phyloP scores from a whole-genome alignment of 2,888 invertebrate genomes.

The Platycheirus rosarum region DNA sequence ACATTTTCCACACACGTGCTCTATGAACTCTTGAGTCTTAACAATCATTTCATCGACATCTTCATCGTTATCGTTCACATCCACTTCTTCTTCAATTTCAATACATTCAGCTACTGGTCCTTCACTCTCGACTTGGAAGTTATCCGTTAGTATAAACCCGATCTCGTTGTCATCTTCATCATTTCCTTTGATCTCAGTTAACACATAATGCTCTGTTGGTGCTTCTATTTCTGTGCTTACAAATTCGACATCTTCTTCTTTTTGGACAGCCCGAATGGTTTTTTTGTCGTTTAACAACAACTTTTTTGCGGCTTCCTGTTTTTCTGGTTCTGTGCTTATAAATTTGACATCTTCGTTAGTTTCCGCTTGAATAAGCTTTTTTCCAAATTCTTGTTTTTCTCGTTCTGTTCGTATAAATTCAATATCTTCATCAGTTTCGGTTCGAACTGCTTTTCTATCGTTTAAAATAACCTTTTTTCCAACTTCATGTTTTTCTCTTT shows the following conservation, averaged over 20 bases:
- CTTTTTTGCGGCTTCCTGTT: no score
- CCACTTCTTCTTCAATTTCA: conserved; percentile 35
- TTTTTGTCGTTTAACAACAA: conserved; percentile 22
- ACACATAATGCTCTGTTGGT: conserved; percentile 55
- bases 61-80: conserved; percentile 4
- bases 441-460: no score
- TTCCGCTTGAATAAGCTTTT: no score
- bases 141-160: conserved; percentile 38
- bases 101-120: conserved; percentile 44
- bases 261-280: background rate
- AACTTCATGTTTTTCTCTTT: no score
- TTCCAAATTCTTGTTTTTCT: no score
- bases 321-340: no score
- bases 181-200: conserved; percentile 51
- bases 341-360: no score
- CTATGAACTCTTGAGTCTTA: conserved; percentile 79
- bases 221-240: background rate
- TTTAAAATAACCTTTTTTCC: no score
- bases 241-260: conserved; percentile 8
- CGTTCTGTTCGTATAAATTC: no score
- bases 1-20: conserved; percentile 82
- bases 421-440: no score
- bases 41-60: conserved; percentile 60
- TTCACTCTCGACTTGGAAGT: background rate
- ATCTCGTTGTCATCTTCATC: conserved; percentile 48